phyloP scores from a whole-genome alignment of 35 echinoderm and acorn worm genomes.

The Stichopus chloronotus region DNA sequence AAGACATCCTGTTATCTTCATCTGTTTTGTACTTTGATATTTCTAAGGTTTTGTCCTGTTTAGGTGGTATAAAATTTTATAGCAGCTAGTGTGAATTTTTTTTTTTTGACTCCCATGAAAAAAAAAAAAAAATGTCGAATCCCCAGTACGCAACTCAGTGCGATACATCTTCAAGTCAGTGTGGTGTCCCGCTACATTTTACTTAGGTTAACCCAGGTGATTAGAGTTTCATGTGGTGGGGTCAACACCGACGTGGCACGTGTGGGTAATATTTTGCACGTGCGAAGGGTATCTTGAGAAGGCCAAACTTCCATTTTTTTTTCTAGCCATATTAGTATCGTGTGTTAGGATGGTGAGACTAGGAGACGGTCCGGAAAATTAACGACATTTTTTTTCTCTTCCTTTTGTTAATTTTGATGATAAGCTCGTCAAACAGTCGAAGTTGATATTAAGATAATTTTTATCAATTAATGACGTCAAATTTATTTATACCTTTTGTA shows the following conservation, averaged over 20 bases:
- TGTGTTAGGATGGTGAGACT: background rate
- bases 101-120: too few species aligned
- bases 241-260: background rate
- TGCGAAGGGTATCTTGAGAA: background rate
- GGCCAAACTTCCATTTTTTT: background rate
- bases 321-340: background rate
- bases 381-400: background rate
- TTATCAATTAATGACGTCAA: conserved; percentile 19
- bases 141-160: too few species aligned
- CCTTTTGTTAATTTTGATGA: background rate
- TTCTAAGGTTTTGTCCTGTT: too few species aligned
- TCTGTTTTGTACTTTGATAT: background rate
- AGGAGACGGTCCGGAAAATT: background rate
- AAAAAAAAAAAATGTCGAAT: too few species aligned
- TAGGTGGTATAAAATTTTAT: conserved; percentile 13
- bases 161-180: background rate
- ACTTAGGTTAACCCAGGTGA: background rate
- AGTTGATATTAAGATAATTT: background rate
- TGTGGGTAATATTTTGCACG: background rate
- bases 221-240: background rate
- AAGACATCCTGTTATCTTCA: background rate
- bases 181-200: background rate
- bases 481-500: background rate
- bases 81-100: background rate
- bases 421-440: background rate